Conservation (phyloP, 2,797 vertebrate species). For the Macrochelys suwanniensis region DNA sequence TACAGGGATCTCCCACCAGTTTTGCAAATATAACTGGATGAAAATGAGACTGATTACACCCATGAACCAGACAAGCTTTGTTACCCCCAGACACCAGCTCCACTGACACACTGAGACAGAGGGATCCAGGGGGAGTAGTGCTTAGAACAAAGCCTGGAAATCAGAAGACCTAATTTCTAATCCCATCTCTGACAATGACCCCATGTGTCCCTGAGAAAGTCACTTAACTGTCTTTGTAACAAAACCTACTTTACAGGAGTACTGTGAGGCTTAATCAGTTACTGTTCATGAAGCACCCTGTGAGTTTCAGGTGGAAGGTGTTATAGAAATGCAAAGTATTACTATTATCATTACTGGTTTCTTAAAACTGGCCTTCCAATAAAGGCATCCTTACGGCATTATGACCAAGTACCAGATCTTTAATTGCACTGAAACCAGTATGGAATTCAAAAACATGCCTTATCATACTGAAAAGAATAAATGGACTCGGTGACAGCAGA, state of each 20-base stretch:
- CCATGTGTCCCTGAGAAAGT: neutral
- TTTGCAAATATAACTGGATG: too few species aligned
- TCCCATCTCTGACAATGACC: too few species aligned
- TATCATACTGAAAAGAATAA: neutral
- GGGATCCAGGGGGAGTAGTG: neutral
- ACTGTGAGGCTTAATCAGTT: neutral
- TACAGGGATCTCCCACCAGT: too few species aligned
- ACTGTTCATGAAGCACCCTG: neutral
- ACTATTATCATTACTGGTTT: neutral
- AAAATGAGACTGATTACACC: too few species aligned
- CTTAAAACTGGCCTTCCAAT: neutral
- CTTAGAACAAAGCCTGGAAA: neutral
- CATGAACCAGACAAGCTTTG: too few species aligned
- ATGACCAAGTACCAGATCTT: neutral
- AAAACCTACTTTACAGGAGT: neutral
- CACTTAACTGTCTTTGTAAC: neutral
- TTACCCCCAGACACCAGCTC: too few species aligned
- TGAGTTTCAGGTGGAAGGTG: neutral
- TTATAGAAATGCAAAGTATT: neutral
- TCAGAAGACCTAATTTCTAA: neutral
- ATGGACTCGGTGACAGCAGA: neutral
- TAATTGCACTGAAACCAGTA: neutral
- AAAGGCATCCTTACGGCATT: neutral
- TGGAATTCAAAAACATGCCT: neutral
- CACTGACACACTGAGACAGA: neutral